Base-by-base conservation (phyloP, 2,888 invertebrate species). In the Megalurothrips usitatus region DNA sequence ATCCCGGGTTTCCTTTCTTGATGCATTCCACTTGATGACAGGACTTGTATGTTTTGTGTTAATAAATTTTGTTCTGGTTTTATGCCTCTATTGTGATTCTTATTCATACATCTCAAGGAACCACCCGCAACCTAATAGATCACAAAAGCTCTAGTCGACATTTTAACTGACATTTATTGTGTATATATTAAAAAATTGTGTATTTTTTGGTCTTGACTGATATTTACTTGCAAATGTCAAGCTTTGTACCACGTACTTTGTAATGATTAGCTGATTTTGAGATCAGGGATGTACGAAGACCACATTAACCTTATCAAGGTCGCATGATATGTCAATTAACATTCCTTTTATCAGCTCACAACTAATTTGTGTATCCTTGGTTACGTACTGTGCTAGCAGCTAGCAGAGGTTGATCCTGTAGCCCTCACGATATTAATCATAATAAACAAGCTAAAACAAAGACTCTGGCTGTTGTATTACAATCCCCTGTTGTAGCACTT, bases 131-230 rank as follows among this genome's bases (percentile, higher is more conserved):
- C 68, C 1, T 23, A 11, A 75, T 26, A 12, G 23, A 75, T 12
- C 9, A 26, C 26, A 26, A 26, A 75, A 26, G 68, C 26, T 75
- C 68, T 75, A 75, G 68, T 75, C 68, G 58, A 12, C 26, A 26
- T 23, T 26, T 26, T 58, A 58, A 58, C 68, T 75, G 68, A 75
- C 26, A 26, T 75, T 75, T 26, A 75, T 26, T 75, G 26, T 75
- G 10, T 75, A 26, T 26, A 23, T 75, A 58, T 58, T 43, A 4
- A 58, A 12, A 75, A 9, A 26, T 58, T 14, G 68, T 75, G 26
- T 68, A 68, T 75, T 75, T 75, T 75, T 75, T 75, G 68, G 68
- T 75, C 68, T 75, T 75, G 68, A 75, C 68, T 75, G 68, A 75
- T 75, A 75, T 75, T 75, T 26, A 75, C 23, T 75, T 26, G 68